Evolutionary conservation across 2,888 invertebrate species (phyloP).

Genomic region (Hirtodrosophila confusa): DNA sequence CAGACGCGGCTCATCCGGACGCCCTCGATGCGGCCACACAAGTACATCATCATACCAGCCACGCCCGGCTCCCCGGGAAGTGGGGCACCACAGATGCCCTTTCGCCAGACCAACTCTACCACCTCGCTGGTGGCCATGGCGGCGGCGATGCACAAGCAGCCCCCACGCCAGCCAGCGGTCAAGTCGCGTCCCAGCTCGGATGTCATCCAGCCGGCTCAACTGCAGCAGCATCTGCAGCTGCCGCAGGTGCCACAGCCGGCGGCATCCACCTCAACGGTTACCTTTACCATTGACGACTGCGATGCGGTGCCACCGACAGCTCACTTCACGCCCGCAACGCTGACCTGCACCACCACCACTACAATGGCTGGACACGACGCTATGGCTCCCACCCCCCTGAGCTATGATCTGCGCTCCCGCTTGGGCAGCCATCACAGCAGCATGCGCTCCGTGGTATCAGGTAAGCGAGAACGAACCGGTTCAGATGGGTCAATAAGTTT

Average conservation of each 20-base stretch:
- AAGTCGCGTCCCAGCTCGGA: constrained; percentile 71
- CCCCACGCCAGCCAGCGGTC: constrained; percentile 47
- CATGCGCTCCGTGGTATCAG: constrained; percentile 83
- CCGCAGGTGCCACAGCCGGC: constrained; percentile 28
- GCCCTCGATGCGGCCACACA: constrained; percentile 79
- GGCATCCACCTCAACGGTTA: constrained; percentile 70
- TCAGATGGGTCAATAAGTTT: too few relatives aligned
- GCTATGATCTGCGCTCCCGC: constrained; percentile 73
- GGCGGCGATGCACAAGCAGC: constrained; percentile 59
- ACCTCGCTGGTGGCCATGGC: constrained; percentile 73
- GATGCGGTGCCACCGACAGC: constrained; percentile 40
- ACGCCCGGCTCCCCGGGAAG: constrained; percentile 60
- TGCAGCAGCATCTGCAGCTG: constrained; percentile 40
- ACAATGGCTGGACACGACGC: constrained; percentile 62
- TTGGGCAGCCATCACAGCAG: constrained; percentile 80
- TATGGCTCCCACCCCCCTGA: constrained; percentile 54
- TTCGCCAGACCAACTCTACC: constrained; percentile 72
- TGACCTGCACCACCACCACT: constrained; percentile 67
- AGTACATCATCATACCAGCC: constrained; percentile 83
- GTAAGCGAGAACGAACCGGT: constrained; percentile 59
- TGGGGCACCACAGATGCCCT: constrained; percentile 44
- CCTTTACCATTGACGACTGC: constrained; percentile 70
- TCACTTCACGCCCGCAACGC: constrained; percentile 48
- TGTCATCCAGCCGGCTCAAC: constrained; percentile 61
- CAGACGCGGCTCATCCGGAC: constrained; percentile 80